Evolutionary conservation across 2,888 invertebrate species (phyloP).

Genomic region (Melitaea athalia): DNA sequence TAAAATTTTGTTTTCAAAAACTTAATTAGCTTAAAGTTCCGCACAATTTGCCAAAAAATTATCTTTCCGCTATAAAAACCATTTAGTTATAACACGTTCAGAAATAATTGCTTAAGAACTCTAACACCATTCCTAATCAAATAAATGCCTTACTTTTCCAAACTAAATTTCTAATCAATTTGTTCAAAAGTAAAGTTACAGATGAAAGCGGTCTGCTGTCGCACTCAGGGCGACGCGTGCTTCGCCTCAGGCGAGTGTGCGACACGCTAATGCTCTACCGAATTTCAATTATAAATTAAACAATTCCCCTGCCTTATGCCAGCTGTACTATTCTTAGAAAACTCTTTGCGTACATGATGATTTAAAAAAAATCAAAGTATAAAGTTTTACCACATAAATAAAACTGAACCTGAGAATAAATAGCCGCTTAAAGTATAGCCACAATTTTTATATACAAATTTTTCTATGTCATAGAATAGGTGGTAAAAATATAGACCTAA

Average conservation of each 20-base stretch:
- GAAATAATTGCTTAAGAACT: neutral
- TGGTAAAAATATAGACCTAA: no score
- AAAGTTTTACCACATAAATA: no score
- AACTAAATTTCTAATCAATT: slow-evolving; percentile 26
- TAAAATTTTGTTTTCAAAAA: no score
- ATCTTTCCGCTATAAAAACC: no score
- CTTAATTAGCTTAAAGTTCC: no score
- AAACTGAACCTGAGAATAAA: no score
- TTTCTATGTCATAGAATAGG: no score
- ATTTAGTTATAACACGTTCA: no score
- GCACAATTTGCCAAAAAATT: no score
- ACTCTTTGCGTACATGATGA: neutral
- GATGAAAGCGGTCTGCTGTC: slow-evolving; percentile 29
- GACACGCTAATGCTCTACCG: slow-evolving; percentile 34
- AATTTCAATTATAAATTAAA: slow-evolving; percentile 43
- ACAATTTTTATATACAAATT: no score
- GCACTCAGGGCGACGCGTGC: slow-evolving; percentile 40
- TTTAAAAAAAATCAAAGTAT: neutral
- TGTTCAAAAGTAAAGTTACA: slow-evolving; percentile 18
- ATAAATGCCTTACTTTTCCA: slow-evolving; percentile 6
- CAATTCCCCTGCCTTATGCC: slow-evolving; percentile 37
- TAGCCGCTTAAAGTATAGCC: no score
- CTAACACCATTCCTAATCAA: slow-evolving; percentile 3
- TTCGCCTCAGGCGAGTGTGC: slow-evolving; percentile 33
- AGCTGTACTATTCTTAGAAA: neutral